phyloP scores from a whole-genome alignment of 1,140 invertebrate genomes.

The Halictus rubicundus region DNA sequence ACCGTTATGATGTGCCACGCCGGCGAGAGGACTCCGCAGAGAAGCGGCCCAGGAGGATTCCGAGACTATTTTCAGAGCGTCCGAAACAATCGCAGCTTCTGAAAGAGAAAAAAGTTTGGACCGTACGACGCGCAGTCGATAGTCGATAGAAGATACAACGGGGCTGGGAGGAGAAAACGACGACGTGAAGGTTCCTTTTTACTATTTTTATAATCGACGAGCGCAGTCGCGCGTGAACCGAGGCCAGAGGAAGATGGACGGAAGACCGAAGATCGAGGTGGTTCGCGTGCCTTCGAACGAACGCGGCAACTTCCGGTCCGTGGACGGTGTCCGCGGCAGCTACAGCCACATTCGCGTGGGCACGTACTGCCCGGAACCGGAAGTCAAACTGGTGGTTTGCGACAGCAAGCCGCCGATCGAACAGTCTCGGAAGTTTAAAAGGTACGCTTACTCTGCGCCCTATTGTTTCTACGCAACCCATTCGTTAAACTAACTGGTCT shows the following conservation, averaged over 20 bases:
- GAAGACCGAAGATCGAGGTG: constrained; percentile 75
- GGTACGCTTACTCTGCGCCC: constrained; percentile 50
- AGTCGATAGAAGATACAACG: background rate
- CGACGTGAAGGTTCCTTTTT: background rate
- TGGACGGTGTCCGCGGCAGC: constrained; percentile 74
- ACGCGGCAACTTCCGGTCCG: constrained; percentile 73
- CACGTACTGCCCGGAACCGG: constrained; percentile 75
- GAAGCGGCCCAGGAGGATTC: constrained; percentile 19
- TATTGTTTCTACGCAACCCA: too few relatives aligned
- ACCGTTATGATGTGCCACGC: constrained; percentile 29
- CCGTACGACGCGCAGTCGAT: background rate
- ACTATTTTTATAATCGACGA: constrained; percentile 2
- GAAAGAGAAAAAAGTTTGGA: constrained; percentile 24
- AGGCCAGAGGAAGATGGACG: constrained; percentile 53
- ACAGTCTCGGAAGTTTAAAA: constrained; percentile 74
- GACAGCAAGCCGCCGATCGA: constrained; percentile 73
- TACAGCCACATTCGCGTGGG: constrained; percentile 77
- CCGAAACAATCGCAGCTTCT: constrained; percentile 4
- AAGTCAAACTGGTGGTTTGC: constrained; percentile 55
- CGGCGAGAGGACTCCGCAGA: constrained; percentile 1
- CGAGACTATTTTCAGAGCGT: constrained; percentile 39
- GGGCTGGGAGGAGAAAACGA: background rate
- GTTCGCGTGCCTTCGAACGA: constrained; percentile 76
- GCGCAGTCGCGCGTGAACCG: background rate
- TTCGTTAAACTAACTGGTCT: background rate